Percentiles rank a stretch among this genome's conserved stretches.
These are phyloP conservation scores for Kryptopterus vitreolus DNA, from an alignment of 2,797 vertebrate species.

Conservation along the genomic window DNA sequence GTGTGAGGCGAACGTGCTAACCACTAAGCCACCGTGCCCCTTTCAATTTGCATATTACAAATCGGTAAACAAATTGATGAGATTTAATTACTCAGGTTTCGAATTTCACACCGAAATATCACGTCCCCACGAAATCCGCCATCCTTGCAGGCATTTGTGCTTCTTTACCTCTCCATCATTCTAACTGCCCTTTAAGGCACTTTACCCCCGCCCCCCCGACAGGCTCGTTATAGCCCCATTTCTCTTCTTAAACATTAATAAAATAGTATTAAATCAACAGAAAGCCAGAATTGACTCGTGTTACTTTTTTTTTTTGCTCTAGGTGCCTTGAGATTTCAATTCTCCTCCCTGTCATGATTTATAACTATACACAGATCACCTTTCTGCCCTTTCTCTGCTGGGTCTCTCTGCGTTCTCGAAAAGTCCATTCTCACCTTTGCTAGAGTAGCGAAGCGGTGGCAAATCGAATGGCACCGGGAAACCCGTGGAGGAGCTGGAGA, in stretches of 20 bases:
- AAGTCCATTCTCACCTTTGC: slow-evolving; percentile 66
- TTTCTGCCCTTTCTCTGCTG: background rate
- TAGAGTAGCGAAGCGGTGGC: slow-evolving; percentile 71
- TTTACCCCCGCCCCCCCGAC: background rate
- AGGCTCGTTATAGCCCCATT: background rate
- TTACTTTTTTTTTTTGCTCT: background rate
- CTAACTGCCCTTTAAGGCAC: background rate
- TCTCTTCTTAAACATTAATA: background rate
- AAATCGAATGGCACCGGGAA: slow-evolving; percentile 80
- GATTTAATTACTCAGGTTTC: background rate
- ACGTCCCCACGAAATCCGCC: too few relatives aligned
- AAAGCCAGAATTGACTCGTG: background rate
- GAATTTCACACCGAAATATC: background rate
- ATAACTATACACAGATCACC: background rate
- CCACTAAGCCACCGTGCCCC: too few relatives aligned
- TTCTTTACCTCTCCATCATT: background rate
- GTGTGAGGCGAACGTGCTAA: too few relatives aligned
- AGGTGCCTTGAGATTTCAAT: background rate
- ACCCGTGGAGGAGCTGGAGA: slow-evolving; percentile 62
- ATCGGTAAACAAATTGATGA: background rate
- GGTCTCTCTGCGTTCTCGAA: background rate
- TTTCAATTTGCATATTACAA: background rate
- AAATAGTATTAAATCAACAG: background rate
- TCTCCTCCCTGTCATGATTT: background rate
- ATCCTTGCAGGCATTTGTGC: background rate